A percentile compares a stretch with the other conserved stretches of the same genome.
Evolutionary conservation across 2,113 vertebrate genomes (phyloP).

Genomic region (Piliocolobus tephrosceles): DNA sequence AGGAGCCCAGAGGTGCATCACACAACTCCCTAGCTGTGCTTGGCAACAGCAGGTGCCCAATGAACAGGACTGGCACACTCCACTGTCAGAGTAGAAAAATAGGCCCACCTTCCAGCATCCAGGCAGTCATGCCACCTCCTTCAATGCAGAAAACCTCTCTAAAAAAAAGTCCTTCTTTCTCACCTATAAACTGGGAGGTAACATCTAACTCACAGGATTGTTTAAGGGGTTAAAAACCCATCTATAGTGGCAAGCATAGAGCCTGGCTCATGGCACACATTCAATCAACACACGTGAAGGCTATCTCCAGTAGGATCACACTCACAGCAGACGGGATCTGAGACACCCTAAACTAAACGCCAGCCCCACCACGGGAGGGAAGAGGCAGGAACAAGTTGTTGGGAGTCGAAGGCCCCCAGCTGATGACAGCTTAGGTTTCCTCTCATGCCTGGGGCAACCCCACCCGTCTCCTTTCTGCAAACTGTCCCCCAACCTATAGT

Average conservation of each 20-base stretch:
- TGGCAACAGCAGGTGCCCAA: neutral
- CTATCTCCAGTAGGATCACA: neutral
- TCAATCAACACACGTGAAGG: accelerated
- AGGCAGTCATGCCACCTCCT: accelerated
- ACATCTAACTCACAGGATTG: accelerated
- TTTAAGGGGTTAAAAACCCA: neutral
- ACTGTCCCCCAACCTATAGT: neutral
- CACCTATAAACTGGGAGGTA: no score
- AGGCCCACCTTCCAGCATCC: neutral
- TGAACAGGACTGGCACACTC: accelerated
- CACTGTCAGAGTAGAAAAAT: neutral
- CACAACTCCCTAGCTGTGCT: accelerated
- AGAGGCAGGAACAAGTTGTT: neutral
- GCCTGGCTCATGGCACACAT: accelerated
- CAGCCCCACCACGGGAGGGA: accelerated
- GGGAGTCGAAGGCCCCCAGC: neutral
- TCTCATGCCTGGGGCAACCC: neutral
- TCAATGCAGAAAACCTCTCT: neutral
- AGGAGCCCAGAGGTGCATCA: accelerated
- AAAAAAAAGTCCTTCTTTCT: neutral
- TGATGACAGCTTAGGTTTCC: neutral
- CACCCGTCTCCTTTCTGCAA: neutral
- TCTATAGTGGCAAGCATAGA: accelerated
- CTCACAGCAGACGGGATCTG: neutral
- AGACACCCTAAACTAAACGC: neutral